Conservation (phyloP, 2,888 invertebrate species). For the Bellardia pandia region DNA sequence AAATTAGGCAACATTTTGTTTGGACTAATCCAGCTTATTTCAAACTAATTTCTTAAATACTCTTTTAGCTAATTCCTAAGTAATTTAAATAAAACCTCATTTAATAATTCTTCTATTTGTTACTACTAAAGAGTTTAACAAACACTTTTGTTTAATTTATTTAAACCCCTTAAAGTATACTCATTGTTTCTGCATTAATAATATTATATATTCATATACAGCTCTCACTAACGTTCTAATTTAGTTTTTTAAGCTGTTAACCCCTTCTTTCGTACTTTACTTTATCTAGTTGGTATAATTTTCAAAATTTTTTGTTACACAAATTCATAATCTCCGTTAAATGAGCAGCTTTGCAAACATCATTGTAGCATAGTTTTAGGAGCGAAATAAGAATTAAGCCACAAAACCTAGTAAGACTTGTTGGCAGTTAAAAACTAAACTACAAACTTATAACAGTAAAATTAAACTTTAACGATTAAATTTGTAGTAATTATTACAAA, state of each 20-base stretch:
- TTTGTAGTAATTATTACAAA: slow-evolving; percentile 64
- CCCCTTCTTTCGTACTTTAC: slow-evolving; percentile 14
- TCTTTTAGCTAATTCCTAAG: no score
- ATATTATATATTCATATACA: slow-evolving; percentile 10
- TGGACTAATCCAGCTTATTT: no score
- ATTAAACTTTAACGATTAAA: slow-evolving; percentile 66
- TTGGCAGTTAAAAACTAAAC: slow-evolving; percentile 26
- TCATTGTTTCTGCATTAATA: background rate
- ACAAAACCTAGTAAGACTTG: slow-evolving; percentile 37
- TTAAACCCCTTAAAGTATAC: slow-evolving; percentile 39
- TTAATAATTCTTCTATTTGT: background rate
- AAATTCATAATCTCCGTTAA: slow-evolving; percentile 44
- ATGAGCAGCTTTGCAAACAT: slow-evolving; percentile 35
- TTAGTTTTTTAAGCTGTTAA: slow-evolving; percentile 45
- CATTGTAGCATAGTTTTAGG: slow-evolving; percentile 54
- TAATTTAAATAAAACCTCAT: background rate
- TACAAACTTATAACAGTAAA: slow-evolving; percentile 63
- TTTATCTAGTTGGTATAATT: background rate
- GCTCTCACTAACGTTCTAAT: slow-evolving; percentile 17
- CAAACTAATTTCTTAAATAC: no score
- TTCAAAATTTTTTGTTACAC: background rate
- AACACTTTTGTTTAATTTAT: slow-evolving; percentile 22
- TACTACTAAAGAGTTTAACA: background rate
- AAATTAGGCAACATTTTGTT: no score
- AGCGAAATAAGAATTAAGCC: slow-evolving; percentile 51